These are phyloP conservation scores for Hydrozoanthus gracilis DNA, from an alignment of 92 coral and sea anemone species.

Conservation along the genomic window DNA sequence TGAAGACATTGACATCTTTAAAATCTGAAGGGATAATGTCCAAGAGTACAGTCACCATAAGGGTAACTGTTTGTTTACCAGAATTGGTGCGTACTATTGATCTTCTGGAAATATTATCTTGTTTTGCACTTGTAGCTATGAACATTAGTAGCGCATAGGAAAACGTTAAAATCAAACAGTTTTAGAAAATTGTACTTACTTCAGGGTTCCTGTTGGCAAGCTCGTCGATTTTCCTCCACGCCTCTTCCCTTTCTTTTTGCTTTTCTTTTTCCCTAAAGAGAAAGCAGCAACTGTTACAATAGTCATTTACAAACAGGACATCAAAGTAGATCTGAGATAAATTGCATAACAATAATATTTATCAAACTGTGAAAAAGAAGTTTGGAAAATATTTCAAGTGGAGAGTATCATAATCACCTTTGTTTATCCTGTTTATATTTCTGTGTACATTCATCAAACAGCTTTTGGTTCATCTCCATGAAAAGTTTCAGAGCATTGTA, in stretches of 20 bases:
- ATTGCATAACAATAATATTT: too few species aligned
- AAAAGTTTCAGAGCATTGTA: conserved; percentile 97
- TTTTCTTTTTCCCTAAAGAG: conserved; percentile 83
- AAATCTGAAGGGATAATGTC: too few species aligned
- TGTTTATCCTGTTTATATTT: conserved; percentile 89
- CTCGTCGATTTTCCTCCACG: conserved; percentile 82
- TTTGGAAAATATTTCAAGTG: background rate
- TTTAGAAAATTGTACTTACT: background rate
- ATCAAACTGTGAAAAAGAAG: background rate
- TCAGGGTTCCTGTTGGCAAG: conserved; percentile 85
- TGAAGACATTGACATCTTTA: too few species aligned
- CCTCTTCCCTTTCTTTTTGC: conserved; percentile 90
- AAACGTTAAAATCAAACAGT: too few species aligned
- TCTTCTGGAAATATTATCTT: too few species aligned
- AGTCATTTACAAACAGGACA: background rate
- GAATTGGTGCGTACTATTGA: too few species aligned
- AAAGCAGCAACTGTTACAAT: background rate
- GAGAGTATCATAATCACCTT: conserved; percentile 58
- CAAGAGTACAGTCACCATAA: too few species aligned
- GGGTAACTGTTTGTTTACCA: too few species aligned
- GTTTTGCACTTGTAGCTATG: too few species aligned
- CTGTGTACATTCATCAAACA: conserved; percentile 98
- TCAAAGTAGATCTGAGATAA: too few species aligned
- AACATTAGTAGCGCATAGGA: too few species aligned
- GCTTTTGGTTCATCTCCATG: conserved; percentile 99